These are phyloP conservation scores for Caenorhabditis latens DNA, from an alignment of 1,140 invertebrate species.

Conservation along the genomic window DNA sequence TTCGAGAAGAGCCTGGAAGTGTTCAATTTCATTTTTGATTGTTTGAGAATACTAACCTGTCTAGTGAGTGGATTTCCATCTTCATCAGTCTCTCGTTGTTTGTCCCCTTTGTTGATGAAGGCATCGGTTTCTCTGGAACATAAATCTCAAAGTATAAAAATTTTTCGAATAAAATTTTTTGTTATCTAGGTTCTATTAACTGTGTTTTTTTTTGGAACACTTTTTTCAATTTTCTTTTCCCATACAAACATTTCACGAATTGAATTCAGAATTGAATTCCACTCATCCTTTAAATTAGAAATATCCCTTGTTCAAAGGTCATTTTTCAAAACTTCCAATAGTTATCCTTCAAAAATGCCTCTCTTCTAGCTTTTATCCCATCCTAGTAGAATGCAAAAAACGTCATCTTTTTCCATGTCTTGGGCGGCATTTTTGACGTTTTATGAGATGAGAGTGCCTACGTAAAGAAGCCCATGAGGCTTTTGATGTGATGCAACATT, in stretches of 20 bases:
- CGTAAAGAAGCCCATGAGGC: constrained; percentile 41
- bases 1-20: constrained; percentile 84
- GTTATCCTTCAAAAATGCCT: too few relatives aligned
- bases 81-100: constrained; percentile 72
- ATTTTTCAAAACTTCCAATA: too few relatives aligned
- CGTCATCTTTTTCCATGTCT: not conserved
- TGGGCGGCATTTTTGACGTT: constrained; percentile 39
- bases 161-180: too few relatives aligned
- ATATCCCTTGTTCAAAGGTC: too few relatives aligned
- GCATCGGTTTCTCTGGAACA: constrained; percentile 67
- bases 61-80: constrained; percentile 79
- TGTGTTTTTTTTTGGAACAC: too few relatives aligned
- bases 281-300: too few relatives aligned
- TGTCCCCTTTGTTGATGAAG: constrained; percentile 68
- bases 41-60: constrained; percentile 78
- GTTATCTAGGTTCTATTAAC: too few relatives aligned
- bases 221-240: not conserved
- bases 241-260: too few relatives aligned
- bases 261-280: too few relatives aligned
- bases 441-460: constrained; percentile 23
- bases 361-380: too few relatives aligned
- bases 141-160: not conserved
- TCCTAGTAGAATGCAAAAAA: not conserved
- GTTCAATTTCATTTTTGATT: too few relatives aligned
- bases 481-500: constrained; percentile 51